These are phyloP conservation scores for Pholis gunnellus DNA, from an alignment of 2,113 vertebrate genomes.

Conservation along the genomic window DNA sequence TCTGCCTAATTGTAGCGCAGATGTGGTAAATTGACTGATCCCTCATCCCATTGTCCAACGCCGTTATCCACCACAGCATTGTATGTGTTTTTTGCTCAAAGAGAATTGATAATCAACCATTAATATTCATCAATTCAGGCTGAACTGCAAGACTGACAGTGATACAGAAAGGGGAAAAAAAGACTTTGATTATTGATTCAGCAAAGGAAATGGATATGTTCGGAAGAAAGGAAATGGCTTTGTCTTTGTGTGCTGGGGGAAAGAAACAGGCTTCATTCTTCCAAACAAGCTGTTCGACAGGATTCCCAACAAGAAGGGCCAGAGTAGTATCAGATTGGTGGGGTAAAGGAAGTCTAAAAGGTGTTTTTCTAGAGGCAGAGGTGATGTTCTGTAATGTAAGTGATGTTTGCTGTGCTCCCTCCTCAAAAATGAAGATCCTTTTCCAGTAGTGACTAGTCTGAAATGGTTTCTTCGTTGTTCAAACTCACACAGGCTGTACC, in stretches of 20 bases:
- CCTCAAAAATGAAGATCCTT: constrained; percentile 29
- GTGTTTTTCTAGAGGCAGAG: constrained; percentile 27
- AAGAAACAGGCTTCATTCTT: constrained; percentile 53
- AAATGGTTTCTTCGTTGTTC: constrained; percentile 33
- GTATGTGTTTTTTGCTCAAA: constrained; percentile 71
- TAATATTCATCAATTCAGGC: constrained; percentile 80
- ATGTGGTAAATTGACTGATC: constrained; percentile 73
- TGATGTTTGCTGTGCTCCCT: constrained; percentile 12
- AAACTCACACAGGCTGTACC: neutral
- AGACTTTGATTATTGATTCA: constrained; percentile 82
- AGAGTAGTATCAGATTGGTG: constrained; percentile 40
- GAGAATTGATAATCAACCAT: constrained; percentile 80
- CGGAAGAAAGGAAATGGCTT: constrained; percentile 26
- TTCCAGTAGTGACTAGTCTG: constrained; percentile 22
- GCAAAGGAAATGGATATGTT: constrained; percentile 71
- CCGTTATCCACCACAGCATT: constrained; percentile 71
- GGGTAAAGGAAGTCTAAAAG: constrained; percentile 34
- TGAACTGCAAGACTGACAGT: constrained; percentile 66
- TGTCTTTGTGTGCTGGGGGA: constrained; percentile 41
- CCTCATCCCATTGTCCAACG: constrained; percentile 64
- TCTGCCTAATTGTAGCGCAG: constrained; percentile 44
- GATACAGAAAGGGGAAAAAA: constrained; percentile 50
- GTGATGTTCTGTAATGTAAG: constrained; percentile 23
- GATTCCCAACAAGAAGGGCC: constrained; percentile 41
- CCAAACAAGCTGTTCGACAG: constrained; percentile 68